Evolutionary conservation across 2,113 vertebrate species (phyloP).

Genomic region (Bos javanicus): DNA sequence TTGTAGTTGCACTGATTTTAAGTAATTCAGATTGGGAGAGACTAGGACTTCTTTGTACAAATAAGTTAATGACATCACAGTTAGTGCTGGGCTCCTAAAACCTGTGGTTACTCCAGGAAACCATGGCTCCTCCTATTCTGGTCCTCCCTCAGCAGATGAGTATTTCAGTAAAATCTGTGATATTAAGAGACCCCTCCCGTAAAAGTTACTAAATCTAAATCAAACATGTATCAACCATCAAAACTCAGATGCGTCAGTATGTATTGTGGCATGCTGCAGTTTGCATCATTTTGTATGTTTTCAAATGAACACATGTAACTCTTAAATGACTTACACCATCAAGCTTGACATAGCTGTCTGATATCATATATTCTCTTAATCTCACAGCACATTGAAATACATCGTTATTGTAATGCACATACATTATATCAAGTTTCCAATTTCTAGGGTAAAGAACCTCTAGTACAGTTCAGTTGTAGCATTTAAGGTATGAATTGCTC

Average conservation of each 20-base stretch:
- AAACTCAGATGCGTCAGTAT: background rate
- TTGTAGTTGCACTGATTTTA: background rate
- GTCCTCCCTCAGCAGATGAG: background rate
- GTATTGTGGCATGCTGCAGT: background rate
- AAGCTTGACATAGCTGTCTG: constrained; percentile 20
- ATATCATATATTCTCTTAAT: constrained; percentile 38
- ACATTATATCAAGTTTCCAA: constrained; percentile 1
- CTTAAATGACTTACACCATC: constrained; percentile 4
- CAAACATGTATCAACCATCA: background rate
- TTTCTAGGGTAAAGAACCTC: background rate
- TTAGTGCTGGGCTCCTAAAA: background rate
- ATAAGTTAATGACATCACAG: background rate
- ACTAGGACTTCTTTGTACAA: background rate
- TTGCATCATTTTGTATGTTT: constrained; percentile 18
- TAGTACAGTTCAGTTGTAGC: background rate
- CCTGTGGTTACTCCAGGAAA: background rate
- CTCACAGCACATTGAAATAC: constrained; percentile 40
- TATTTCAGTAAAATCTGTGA: background rate
- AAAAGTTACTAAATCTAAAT: constrained; percentile 7
- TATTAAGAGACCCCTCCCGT: background rate
- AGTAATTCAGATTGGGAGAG: background rate
- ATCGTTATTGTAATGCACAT: background rate
- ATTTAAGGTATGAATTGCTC: background rate
- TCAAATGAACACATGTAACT: constrained; percentile 13
- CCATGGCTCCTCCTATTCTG: background rate